Evolutionary conservation across 2,888 invertebrate species (phyloP).

Genomic region (Aporophyla lueneburgensis): DNA sequence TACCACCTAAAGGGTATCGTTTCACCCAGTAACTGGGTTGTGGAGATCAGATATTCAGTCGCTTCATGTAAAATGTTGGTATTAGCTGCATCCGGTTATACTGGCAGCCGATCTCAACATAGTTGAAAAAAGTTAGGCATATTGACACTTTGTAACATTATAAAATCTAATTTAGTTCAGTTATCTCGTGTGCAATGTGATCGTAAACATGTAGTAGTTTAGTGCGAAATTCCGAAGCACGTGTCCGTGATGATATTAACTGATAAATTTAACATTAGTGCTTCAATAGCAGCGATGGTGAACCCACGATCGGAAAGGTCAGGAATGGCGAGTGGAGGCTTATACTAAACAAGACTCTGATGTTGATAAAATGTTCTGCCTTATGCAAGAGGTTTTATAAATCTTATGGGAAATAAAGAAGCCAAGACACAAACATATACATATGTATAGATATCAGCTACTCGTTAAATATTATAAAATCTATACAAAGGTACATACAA

Average conservation of each 20-base stretch:
- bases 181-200: not conserved
- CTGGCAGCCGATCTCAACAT: no score
- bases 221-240: conserved; percentile 4
- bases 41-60: no score
- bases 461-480: no score
- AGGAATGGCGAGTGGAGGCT: conserved; percentile 1
- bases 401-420: not conserved
- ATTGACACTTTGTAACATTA: not conserved
- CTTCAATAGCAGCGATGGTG: conserved; percentile 33
- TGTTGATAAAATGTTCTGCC: not conserved
- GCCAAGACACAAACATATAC: not conserved
- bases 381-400: not conserved
- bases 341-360: not conserved
- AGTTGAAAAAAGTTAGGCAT: no score
- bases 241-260: conserved; percentile 20
- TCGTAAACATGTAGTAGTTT: conserved; percentile 4
- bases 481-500: no score
- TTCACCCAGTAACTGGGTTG: no score
- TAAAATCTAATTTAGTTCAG: conserved; percentile 8
- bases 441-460: not conserved
- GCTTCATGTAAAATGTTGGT: no score
- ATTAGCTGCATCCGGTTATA: no score
- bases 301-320: conserved; percentile 31
- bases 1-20: no score
- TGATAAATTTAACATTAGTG: conserved; percentile 35